Conservation (phyloP, 2,888 invertebrate species). For the Drosophila ezoana region DNA sequence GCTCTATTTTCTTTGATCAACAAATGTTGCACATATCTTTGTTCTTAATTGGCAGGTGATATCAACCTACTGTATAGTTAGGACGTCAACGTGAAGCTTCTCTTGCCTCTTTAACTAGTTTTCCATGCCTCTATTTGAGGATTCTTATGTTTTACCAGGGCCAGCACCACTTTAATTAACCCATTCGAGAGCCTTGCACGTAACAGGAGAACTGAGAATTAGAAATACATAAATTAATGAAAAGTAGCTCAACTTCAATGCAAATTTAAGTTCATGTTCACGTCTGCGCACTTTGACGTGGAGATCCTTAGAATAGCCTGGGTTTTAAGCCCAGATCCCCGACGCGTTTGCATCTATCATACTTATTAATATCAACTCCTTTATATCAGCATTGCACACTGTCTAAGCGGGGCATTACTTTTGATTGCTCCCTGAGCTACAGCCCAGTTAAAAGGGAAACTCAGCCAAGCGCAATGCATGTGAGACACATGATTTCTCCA, state of each 20-base stretch:
- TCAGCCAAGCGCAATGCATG: conserved; percentile 16
- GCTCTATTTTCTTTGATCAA: background rate
- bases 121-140: too few species aligned
- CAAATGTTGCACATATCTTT: background rate
- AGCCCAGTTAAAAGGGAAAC: background rate
- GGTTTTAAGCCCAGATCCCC: too few species aligned
- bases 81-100: background rate
- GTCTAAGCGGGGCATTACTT: background rate
- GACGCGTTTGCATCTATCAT: too few species aligned
- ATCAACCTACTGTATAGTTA: background rate
- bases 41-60: background rate
- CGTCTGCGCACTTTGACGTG: too few species aligned
- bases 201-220: too few species aligned
- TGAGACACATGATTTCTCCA: conserved; percentile 21
- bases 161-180: too few species aligned
- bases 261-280: too few species aligned
- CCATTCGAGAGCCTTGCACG: too few species aligned
- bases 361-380: background rate
- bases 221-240: too few species aligned
- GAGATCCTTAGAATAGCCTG: too few species aligned
- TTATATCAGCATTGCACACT: background rate
- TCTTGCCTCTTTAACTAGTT: background rate
- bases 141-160: background rate
- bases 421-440: conserved; percentile 4
- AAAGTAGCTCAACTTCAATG: too few species aligned